A percentile compares a stretch with the other conserved stretches of the same genome.
Evolutionary conservation across 2,888 invertebrate species (phyloP).

Genomic region (Dendrolimus houi): DNA sequence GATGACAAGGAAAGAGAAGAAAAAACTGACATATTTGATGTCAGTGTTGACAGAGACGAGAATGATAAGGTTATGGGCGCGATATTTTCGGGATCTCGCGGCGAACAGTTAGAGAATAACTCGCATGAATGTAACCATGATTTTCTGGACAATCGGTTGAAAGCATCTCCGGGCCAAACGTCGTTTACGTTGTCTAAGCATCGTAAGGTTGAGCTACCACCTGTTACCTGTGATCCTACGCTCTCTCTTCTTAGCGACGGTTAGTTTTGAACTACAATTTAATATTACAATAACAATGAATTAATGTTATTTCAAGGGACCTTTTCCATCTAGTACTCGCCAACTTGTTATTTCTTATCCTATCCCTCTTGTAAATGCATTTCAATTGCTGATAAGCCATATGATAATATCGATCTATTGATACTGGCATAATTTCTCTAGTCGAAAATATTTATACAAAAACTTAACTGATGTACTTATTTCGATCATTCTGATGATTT

Average conservation of each 20-base stretch:
- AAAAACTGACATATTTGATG: constrained; percentile 55
- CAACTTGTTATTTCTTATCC: no score
- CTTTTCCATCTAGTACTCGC: no score
- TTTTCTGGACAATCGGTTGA: constrained; percentile 62
- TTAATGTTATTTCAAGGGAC: no score
- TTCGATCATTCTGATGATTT: neutral
- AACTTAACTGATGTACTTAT: neutral
- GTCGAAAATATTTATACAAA: neutral
- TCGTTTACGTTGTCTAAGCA: constrained; percentile 78
- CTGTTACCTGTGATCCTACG: constrained; percentile 52
- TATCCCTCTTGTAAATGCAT: no score
- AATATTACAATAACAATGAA: neutral
- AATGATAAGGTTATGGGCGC: constrained; percentile 66
- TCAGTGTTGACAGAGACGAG: constrained; percentile 53
- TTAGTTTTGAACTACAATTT: constrained; percentile 23
- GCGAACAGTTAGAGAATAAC: constrained; percentile 35
- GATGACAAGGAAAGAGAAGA: constrained; percentile 54
- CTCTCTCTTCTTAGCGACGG: constrained; percentile 53
- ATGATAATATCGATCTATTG: neutral
- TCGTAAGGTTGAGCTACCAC: constrained; percentile 77
- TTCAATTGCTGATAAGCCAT: neutral
- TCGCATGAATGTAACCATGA: constrained; percentile 60
- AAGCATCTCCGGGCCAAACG: constrained; percentile 57
- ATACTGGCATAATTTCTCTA: neutral
- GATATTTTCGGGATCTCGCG: constrained; percentile 45